Percentiles rank a stretch among this genome's conserved stretches.
Evolutionary conservation across 2,888 invertebrate genomes (phyloP).

Genomic region (Syrista parreyssii): DNA sequence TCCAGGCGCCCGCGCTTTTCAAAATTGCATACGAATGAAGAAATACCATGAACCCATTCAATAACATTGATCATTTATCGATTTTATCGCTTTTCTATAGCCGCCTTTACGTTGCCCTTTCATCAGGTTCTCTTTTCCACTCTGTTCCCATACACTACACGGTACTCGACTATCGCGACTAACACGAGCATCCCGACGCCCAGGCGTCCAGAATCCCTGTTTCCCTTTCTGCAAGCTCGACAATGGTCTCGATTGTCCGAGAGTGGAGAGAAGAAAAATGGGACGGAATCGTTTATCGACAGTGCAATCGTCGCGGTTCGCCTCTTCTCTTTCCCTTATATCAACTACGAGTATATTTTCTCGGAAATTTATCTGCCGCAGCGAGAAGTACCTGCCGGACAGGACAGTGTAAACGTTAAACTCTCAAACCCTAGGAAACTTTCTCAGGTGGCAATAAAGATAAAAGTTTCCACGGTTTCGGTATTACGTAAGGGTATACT

Average conservation of each 20-base stretch:
- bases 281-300: background rate
- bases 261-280: background rate
- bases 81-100: background rate
- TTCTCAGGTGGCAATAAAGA: conserved; percentile 3
- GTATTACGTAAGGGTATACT: background rate
- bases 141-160: background rate
- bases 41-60: conserved; percentile 25
- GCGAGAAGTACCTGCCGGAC: background rate
- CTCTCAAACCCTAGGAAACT: background rate
- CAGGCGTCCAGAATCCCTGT: background rate
- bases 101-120: background rate
- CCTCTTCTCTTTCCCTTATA: background rate
- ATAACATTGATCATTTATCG: background rate
- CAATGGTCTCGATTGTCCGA: background rate
- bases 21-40: conserved; percentile 52
- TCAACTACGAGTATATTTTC: background rate
- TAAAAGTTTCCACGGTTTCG: background rate
- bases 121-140: background rate
- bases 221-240: background rate
- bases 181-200: background rate
- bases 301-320: background rate
- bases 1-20: background rate
- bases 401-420: conserved; percentile 5
- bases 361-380: background rate
- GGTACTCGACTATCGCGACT: background rate